Conservation (phyloP, 2,888 invertebrate genomes). For the Cephus sareptanus region DNA sequence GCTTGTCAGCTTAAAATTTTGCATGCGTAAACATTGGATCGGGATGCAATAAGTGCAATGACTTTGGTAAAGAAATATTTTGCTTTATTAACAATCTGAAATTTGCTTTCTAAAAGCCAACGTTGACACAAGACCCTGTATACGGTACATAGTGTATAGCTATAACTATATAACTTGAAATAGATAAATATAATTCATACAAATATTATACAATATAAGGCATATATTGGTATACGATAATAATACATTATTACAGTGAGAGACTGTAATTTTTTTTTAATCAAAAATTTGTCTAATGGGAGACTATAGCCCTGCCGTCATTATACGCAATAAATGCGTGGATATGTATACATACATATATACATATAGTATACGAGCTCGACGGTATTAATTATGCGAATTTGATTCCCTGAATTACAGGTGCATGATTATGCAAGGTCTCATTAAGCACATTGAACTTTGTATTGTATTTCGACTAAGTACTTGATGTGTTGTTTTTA, state of each 20-base stretch:
- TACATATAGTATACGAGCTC: neutral
- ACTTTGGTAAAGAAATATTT: neutral
- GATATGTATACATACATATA: too few species aligned
- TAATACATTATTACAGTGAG: neutral
- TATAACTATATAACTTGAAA: neutral
- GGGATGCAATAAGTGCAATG: neutral
- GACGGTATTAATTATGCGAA: neutral
- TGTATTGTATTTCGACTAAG: neutral
- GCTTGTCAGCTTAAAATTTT: neutral
- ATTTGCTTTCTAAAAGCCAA: neutral
- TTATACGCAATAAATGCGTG: too few species aligned
- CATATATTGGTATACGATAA: neutral
- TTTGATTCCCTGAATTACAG: neutral
- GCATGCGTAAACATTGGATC: neutral
- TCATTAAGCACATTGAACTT: neutral
- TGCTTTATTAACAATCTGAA: neutral
- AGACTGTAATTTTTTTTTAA: neutral
- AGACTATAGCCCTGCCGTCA: neutral
- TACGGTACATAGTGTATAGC: neutral
- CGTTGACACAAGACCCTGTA: neutral
- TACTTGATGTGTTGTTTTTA: neutral
- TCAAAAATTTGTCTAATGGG: neutral
- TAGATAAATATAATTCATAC: neutral
- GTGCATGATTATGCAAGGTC: neutral
- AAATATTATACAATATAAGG: neutral